Conservation (phyloP, 2,113 vertebrate species). For the Catharus fuscescens region DNA sequence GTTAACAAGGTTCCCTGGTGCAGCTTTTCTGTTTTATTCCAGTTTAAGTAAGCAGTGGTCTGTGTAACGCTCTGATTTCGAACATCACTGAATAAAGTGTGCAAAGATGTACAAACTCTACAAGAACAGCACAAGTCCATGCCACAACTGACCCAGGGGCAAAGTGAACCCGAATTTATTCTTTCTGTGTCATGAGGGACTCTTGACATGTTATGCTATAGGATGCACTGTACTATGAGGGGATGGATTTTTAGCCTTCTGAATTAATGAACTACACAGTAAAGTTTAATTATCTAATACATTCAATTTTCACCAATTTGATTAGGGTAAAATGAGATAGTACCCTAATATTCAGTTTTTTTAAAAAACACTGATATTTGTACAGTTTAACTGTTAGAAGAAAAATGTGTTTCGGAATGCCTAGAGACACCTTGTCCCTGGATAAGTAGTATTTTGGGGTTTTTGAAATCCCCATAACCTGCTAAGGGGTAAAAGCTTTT, state of each 20-base stretch:
- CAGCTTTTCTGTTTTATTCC: not conserved
- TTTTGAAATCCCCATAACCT: not conserved
- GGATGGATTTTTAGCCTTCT: not conserved
- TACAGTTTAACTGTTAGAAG: not conserved
- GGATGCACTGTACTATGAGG: not conserved
- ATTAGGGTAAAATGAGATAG: not conserved
- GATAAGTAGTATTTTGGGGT: not conserved
- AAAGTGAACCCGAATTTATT: not conserved
- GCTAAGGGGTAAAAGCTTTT: not conserved
- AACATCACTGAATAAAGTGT: conserved; percentile 38
- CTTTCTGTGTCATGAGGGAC: not conserved
- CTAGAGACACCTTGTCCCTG: not conserved
- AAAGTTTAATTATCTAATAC: not conserved
- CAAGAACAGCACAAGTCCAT: not conserved
- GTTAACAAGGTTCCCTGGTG: conserved; percentile 64
- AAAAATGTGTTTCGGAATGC: not conserved
- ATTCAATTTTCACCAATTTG: not conserved
- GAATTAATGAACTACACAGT: not conserved
- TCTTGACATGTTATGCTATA: not conserved
- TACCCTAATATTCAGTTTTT: not conserved
- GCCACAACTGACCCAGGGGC: not conserved
- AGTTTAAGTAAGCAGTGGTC: conserved; percentile 58
- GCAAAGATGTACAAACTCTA: conserved; percentile 41
- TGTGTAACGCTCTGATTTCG: conserved; percentile 31
- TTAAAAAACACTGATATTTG: not conserved